Evolutionary conservation across 2,888 invertebrate species (phyloP).

Genomic region (Serrognathus titanus): DNA sequence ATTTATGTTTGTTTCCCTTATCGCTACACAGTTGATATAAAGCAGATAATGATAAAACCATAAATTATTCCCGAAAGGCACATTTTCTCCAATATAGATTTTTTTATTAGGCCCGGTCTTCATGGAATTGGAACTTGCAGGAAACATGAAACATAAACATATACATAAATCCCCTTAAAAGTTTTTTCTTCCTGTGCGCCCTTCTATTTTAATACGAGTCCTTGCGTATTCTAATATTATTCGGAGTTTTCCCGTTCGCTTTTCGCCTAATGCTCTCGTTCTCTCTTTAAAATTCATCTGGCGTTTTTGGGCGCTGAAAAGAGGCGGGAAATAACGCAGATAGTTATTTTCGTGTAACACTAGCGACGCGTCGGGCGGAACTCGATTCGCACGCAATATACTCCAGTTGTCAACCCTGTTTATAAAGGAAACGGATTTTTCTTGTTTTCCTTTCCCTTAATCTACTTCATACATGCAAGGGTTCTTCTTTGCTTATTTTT

Average conservation of each 20-base stretch:
- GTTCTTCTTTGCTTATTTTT: constrained; percentile 18
- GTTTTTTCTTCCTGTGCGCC: background rate
- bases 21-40: too few species aligned
- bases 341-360: background rate
- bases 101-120: too few species aligned
- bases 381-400: constrained; percentile 32
- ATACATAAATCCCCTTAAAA: background rate
- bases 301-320: background rate
- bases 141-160: too few species aligned
- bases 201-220: constrained; percentile 25
- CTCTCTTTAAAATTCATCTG: background rate
- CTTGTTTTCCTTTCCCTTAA: constrained; percentile 29
- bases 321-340: background rate
- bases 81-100: too few species aligned
- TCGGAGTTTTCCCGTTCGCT: background rate
- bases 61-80: too few species aligned
- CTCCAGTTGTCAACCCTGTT: constrained; percentile 30
- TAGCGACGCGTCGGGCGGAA: background rate
- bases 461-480: constrained; percentile 29
- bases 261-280: background rate
- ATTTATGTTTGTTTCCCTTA: too few species aligned
- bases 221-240: constrained; percentile 29
- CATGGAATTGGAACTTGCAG: too few species aligned
- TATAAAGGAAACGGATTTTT: constrained; percentile 32
- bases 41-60: too few species aligned